Percentiles rank a stretch among this genome's conserved stretches.
Conservation (phyloP, 2,113 vertebrate species). For the Callocephalon fimbriatum region DNA sequence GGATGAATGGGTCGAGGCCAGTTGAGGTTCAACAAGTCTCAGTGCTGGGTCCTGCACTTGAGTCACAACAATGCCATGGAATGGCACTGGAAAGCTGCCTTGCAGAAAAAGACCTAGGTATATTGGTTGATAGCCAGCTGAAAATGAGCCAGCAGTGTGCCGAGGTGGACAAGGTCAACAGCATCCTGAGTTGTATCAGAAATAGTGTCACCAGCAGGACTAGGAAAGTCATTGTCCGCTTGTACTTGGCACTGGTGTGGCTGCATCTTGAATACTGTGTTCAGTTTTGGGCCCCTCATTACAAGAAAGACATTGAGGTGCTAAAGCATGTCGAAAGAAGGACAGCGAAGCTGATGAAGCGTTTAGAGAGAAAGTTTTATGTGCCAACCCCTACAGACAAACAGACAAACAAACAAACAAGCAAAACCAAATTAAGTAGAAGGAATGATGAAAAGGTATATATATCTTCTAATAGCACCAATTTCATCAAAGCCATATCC, state of each 20-base stretch:
- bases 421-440: neutral
- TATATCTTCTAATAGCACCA: neutral
- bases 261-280: neutral
- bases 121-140: neutral
- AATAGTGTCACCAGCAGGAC: neutral
- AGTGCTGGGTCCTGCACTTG: neutral
- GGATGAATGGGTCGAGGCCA: fast-evolving
- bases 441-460: neutral
- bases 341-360: neutral
- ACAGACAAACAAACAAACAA: neutral
- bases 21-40: neutral
- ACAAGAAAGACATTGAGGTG: neutral
- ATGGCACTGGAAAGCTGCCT: neutral
- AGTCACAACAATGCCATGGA: neutral
- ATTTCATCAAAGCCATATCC: neutral
- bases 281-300: neutral
- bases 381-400: neutral
- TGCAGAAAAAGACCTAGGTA: too few relatives aligned
- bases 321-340: neutral
- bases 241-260: neutral
- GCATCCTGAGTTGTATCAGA: neutral
- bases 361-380: neutral
- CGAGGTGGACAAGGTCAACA: neutral
- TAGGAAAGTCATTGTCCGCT: neutral
- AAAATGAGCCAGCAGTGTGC: neutral